Base-by-base conservation (phyloP, 2,113 vertebrate genomes). In the Emydura subglobosa region DNA sequence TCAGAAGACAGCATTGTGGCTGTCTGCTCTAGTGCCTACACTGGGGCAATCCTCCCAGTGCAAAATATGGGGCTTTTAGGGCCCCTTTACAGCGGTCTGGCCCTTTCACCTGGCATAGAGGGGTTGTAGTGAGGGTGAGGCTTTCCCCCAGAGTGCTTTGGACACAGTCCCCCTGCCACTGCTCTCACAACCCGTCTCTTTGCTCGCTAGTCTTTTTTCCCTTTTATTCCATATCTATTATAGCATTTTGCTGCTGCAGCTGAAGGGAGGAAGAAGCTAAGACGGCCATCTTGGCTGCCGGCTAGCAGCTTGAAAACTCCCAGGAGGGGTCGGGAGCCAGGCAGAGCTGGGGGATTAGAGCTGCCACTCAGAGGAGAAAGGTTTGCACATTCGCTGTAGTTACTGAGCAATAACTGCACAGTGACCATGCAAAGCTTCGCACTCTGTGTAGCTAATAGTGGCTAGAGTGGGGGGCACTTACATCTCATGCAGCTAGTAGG, bases 401-500 rank as follows among this genome's bases (percentile, higher is more conserved):
- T 9, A 0, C 24, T 3, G 76, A 59, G 68, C 31, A 85, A 61
- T 0, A 1, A 49, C 57, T 39, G 5, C 3, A 50, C 54, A 83
- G 76, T 53, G 34, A 4, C 13, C 1, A 0, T 42, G 50, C 10
- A 3, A 65, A 3, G 2, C 57, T 25, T 4, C 1, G 19, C 87
- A 74, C 55, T 42, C 27, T 39, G 79, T 27, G 4, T 16, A 0
- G 2, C 44, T 53, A n/a, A 39, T 3, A 27, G 44, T 25, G 44
- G 65, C 65, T 83, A 44, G 44, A 57, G 87, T 82, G 39, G 22
- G 8, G 86, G 22, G 55, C 55, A 59, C 57, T 22, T 27, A 39
- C 1, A 0, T 8, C 4, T 79, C 12, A 25, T 44, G 10, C 44
- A 0, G 1, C 14, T 87, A n/a, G 34, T 0, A 0, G 78, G 90